Base-by-base conservation (phyloP, 2,797 vertebrate genomes). In the Argentina silus region DNA sequence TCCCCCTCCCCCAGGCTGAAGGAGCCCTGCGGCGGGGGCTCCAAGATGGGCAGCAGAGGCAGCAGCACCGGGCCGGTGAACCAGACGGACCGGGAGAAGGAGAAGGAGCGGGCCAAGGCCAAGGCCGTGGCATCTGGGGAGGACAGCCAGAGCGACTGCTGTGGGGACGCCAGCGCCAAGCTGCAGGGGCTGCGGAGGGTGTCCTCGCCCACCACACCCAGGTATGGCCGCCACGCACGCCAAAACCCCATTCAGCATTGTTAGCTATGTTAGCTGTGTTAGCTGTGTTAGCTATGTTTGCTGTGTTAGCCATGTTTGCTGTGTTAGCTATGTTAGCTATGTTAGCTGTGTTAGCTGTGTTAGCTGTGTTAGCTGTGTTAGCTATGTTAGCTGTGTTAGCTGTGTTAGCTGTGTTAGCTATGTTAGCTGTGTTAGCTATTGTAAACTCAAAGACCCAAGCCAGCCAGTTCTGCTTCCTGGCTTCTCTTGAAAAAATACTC, bases 71-170 rank as follows among this genome's bases (percentile, higher is more conserved):
- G 95, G 3, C 98, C 97, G 0, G 97, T 98, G 68, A 99, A 99
- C 87, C 98, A 98, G 90, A 99, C 98, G 0, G 98, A 99, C 78
- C 91, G 97, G 0, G 98, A 99, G 89, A 99, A 99, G 2, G 98
- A 99, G 87, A 99, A 99, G 85, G 97, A 98, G 88, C 93, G 97
- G 76, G 98, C 97, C 78, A 98, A 97, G 80, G 98, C 97, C 74
- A 99, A 99, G 81, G 98, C 97, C 0, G 96, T 95, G 81, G 93
- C 95, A 0, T 89, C 93, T 3, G 79, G 77, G 17, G 87, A 91
- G 10, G 71, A 82, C 81, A 65, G 84, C 81, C 7, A 83, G 86
- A 87, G 87, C 0, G 85, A 93, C 2, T 84, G 94, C 78, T 91
- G 93, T 0, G 95, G 94, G 0, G 97, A 97, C 81, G 91, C 92